Base-by-base conservation (phyloP, 2,888 invertebrate species). In the Prostheceraeus crozeri region DNA sequence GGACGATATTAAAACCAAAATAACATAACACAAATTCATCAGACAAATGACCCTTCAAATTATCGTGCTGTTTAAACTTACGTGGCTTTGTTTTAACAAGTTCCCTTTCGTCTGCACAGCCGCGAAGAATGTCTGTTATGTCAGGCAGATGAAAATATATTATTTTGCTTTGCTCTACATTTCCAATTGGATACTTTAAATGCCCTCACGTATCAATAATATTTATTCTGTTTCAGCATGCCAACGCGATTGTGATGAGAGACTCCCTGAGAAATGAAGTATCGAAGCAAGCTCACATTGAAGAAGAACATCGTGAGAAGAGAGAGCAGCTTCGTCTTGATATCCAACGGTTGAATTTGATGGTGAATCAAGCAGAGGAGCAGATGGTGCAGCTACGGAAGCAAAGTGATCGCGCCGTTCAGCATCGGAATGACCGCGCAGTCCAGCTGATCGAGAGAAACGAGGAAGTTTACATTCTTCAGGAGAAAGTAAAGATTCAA, bases 341-440 rank as follows among this genome's bases (percentile, higher is more conserved):
- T 65, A 74, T 76, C 56, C 66, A 68, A 52, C 74, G 75, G 62
- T 67, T 76, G 31, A 76, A 75, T 63, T 64, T 71, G 59, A 71
- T 76, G 70, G 75, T 76, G 57, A 75, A 75, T 66, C 72, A 73
- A 52, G 71, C 72, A 1, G 76, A 76, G 64, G 73, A 76, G 60
- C 69, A 72, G 59, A 74, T 75, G 71, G 72, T 72, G 2, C 69
- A 71, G 48, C 67, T 75, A 21, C 64, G 74, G 55, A 74, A 75
- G 56, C 66, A 70, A 59, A 76, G 74, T 57, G 74, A 75, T 54
- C 69, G 70, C 25, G 71, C 72, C 35, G 71, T 75, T 6, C 70
- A 75, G 59, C 70, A 74, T 53, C 67, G 76, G 58, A 76, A 76
- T 64, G 72, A 73, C 63, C 67, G 76, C 58, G 75, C 75, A 51